Evolutionary conservation across 1,140 invertebrate species (phyloP).

Genomic region (Papilio polytes): DNA sequence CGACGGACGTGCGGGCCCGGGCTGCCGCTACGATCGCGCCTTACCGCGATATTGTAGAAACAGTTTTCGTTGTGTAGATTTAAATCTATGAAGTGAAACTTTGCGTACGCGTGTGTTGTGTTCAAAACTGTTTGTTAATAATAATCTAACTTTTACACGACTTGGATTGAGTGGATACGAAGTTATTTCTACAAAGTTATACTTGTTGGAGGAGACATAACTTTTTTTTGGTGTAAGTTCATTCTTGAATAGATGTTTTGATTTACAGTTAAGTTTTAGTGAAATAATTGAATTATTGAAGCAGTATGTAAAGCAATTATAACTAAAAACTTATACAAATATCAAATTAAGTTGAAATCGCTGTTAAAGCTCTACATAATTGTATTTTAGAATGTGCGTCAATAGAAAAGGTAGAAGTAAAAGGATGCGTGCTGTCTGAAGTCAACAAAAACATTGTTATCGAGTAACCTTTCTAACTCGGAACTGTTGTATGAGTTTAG

Average conservation of each 20-base stretch:
- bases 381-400: background rate
- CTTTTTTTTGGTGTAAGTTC: slow-evolving; percentile 65
- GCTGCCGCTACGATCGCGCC: slow-evolving; percentile 46
- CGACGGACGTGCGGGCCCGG: slow-evolving; percentile 51
- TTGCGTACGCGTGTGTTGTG: slow-evolving; percentile 70
- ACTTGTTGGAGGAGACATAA: slow-evolving; percentile 64
- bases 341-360: background rate
- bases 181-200: slow-evolving; percentile 58
- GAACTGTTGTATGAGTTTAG: slow-evolving; percentile 46
- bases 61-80: slow-evolving; percentile 72
- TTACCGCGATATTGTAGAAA: slow-evolving; percentile 69
- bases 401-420: background rate
- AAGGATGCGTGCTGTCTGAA: background rate
- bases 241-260: slow-evolving; percentile 32
- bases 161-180: slow-evolving; percentile 57
- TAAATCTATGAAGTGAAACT: slow-evolving; percentile 76
- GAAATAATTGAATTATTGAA: background rate
- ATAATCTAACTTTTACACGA: background rate
- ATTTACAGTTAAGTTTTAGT: background rate
- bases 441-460: slow-evolving; percentile 36
- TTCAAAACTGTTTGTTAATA: slow-evolving; percentile 54
- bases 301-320: background rate
- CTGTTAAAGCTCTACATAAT: background rate
- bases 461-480: slow-evolving; percentile 42
- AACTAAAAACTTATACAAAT: background rate